phyloP scores from a whole-genome alignment of 2,888 invertebrate species.

The Frankliniella fusca region DNA sequence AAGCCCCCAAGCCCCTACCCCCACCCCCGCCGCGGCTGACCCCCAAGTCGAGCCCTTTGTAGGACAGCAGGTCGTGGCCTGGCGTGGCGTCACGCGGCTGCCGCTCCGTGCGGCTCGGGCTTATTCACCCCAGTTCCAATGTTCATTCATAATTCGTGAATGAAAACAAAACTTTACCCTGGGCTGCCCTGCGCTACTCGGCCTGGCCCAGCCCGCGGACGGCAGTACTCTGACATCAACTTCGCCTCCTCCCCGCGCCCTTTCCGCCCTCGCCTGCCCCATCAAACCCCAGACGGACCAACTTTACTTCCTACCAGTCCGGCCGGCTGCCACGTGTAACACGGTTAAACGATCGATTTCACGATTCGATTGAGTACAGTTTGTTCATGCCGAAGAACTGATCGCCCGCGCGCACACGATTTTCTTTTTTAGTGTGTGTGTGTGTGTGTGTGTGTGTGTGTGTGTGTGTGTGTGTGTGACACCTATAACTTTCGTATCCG shows the following conservation, averaged over 20 bases:
- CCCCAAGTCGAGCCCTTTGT: neutral
- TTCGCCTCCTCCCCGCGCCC: neutral
- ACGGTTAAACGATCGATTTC: no score
- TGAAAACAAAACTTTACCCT: neutral
- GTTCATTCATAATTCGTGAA: constrained; percentile 18
- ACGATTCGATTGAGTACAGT: no score
- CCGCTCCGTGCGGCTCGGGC: neutral
- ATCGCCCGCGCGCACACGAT: no score
- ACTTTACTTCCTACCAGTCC: no score
- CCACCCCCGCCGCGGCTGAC: no score
- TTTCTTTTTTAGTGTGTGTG: no score
- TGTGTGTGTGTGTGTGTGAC: no score
- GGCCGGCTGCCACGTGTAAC: no score
- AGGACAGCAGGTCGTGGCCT: neutral
- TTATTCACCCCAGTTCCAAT: neutral
- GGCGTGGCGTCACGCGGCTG: neutral
- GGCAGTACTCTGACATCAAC: neutral
- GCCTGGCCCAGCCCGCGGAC: neutral
- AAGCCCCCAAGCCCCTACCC: neutral
- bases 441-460: no score
- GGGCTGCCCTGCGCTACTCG: neutral
- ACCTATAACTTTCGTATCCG: no score
- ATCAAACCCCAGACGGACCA: neutral
- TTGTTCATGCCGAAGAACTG: no score
- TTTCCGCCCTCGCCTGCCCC: neutral